Percentiles rank a stretch among this genome's conserved stretches.
Evolutionary conservation across 2,888 invertebrate genomes (phyloP).

Genomic region (Coelopa pilipes): DNA sequence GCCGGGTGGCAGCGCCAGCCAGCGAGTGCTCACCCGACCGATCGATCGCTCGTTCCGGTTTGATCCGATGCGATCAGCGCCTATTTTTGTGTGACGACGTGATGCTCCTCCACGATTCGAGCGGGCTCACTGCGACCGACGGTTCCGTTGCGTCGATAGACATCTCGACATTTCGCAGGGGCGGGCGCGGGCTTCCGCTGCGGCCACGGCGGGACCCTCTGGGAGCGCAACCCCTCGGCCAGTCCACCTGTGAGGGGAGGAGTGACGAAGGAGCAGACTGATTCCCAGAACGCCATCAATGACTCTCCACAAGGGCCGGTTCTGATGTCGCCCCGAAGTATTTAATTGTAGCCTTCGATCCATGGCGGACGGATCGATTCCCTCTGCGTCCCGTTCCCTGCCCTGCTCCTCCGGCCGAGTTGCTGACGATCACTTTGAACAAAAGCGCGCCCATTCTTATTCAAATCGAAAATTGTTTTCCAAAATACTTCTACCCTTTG

Average conservation of each 20-base stretch:
- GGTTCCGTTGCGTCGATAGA: neutral
- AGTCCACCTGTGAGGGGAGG: no score
- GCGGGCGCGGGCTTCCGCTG: no score
- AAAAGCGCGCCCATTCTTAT: constrained; percentile 20
- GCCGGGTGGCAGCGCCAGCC: neutral
- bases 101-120: constrained; percentile 4
- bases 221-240: no score
- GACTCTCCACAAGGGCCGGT: no score
- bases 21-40: neutral
- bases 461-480: neutral
- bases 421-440: constrained; percentile 22
- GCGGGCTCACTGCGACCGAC: constrained; percentile 7
- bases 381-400: no score
- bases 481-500: constrained; percentile 6
- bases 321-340: neutral
- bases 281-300: no score
- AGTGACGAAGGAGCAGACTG: no score
- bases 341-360: neutral
- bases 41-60: neutral
- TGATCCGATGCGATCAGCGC: neutral
- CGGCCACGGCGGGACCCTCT: no score
- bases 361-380: no score
- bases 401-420: neutral
- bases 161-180: neutral
- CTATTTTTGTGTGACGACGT: neutral